Base-by-base conservation (phyloP, 23 tunicate genomes). In the Halocynthia roretzi region DNA sequence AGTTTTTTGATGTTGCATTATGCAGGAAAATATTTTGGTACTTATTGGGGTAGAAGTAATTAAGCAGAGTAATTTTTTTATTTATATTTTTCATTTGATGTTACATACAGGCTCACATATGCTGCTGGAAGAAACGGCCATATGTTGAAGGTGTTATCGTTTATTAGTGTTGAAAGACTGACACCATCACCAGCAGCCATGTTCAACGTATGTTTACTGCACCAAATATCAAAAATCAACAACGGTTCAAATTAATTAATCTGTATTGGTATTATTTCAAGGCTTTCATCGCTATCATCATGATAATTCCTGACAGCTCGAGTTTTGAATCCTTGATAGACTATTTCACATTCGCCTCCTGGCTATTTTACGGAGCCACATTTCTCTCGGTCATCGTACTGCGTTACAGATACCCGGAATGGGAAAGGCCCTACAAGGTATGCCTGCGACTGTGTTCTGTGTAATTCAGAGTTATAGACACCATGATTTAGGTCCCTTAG, bases 101-200 rank as follows among this genome's bases (percentile, higher is more conserved):
- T 0, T 71, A 20, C 51, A 14, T 8, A 15, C 83, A 89, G 99
- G 56, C 58, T 94, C 50, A 90, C 95, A 5, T 94, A 81, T 63
- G 95, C 99, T 6, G 99, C 99, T 9, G 99, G 87, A 44, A 56
- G 91, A 56, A 88, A 88, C 54, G 99, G 99, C 0, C 99, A 94
- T 80, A 88, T 89, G 84, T 81, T 86, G 31, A 55, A 78, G 67
- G 22, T 88, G 44, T 78, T 94, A 55, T 88, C 99, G 6, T 94
- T 74, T 81, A 80, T 93, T 67, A 93, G 98, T 62, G 92, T 86
- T 7, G 62, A 61, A 66, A 78, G 88, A 78, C 67, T 79, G 17
- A 93, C 92, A n/a, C 98, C 98, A 11, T 73, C 88, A 7, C 88
- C 93, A n/a, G 97, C 97, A 54, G 56, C 87, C 7, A 90, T 90